These are phyloP conservation scores for Tyrannus savana DNA, from an alignment of 2,113 vertebrate species.

Conservation along the genomic window DNA sequence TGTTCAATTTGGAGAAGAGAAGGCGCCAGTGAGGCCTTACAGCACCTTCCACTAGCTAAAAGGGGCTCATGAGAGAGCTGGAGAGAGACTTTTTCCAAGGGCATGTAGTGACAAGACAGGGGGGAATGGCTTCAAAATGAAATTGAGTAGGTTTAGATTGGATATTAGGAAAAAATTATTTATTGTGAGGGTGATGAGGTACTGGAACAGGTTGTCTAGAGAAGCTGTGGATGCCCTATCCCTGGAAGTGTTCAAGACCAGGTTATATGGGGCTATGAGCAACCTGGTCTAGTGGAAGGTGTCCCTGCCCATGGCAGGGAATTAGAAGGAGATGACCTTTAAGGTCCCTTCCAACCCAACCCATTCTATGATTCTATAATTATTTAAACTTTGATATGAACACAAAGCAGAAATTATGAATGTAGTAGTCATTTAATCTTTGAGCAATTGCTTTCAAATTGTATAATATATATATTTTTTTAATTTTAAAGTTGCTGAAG, in stretches of 20 bases:
- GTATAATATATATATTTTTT: not conserved
- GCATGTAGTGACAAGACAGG: not conserved
- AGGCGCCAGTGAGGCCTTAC: not conserved
- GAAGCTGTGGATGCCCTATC: fast-evolving
- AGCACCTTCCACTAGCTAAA: not conserved
- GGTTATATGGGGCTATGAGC: not conserved
- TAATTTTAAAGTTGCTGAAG: conserved; percentile 45
- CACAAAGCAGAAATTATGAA: not conserved
- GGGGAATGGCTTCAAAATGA: not conserved
- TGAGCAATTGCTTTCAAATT: not conserved
- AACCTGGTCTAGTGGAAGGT: not conserved
- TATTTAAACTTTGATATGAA: not conserved
- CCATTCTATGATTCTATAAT: not conserved
- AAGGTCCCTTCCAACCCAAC: not conserved
- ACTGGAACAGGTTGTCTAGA: not conserved
- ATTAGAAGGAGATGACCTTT: not conserved
- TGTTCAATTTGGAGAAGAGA: not conserved
- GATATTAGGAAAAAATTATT: not conserved
- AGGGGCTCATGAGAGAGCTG: not conserved
- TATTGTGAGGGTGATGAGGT: fast-evolving
- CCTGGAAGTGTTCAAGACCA: not conserved
- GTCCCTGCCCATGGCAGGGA: not conserved
- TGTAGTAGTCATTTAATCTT: not conserved
- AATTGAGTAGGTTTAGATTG: not conserved
- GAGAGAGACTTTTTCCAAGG: not conserved